A percentile compares a stretch with the other conserved stretches of the same genome.
Evolutionary conservation across 2,797 vertebrate species (phyloP).

Genomic region (Lutjanus campechanus): DNA sequence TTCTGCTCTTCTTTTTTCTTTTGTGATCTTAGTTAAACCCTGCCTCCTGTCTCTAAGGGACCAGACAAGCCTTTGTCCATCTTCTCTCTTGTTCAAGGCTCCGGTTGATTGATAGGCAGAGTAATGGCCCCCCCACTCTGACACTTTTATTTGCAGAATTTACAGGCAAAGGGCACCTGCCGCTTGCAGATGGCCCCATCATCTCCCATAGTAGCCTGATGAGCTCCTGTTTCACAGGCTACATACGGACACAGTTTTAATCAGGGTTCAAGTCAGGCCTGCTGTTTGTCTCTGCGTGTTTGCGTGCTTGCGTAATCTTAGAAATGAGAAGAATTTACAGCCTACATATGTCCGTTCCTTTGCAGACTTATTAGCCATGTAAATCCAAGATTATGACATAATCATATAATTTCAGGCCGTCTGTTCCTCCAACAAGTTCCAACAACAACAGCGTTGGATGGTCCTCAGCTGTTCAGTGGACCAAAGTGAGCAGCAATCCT

Average conservation of each 20-base stretch:
- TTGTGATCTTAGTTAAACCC: slow-evolving; percentile 29
- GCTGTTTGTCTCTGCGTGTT: not conserved
- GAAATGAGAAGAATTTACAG: slow-evolving; percentile 53
- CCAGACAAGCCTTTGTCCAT: slow-evolving; percentile 27
- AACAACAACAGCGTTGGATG: slow-evolving; percentile 17
- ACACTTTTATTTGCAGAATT: slow-evolving; percentile 71
- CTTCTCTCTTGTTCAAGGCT: slow-evolving; percentile 42
- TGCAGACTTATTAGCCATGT: slow-evolving; percentile 65
- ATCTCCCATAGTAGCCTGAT: slow-evolving; percentile 44
- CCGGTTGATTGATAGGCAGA: slow-evolving; percentile 66
- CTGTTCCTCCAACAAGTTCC: slow-evolving; percentile 52
- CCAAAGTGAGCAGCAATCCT: not conserved
- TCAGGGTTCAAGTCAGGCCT: slow-evolving; percentile 9
- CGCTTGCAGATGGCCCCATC: slow-evolving; percentile 62
- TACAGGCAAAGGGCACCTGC: slow-evolving; percentile 66
- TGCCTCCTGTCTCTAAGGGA: slow-evolving; percentile 10
- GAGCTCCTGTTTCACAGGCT: slow-evolving; percentile 26
- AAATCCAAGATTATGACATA: slow-evolving; percentile 71
- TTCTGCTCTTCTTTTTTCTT: not conserved
- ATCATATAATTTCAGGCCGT: slow-evolving; percentile 56
- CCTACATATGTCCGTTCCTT: slow-evolving; percentile 62
- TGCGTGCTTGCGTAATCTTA: slow-evolving; percentile 1
- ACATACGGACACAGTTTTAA: slow-evolving; percentile 37
- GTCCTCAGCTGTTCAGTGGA: slow-evolving; percentile 37
- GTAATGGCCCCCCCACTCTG: slow-evolving; percentile 56